These are phyloP conservation scores for Tapirus indicus DNA, from an alignment of 2,797 vertebrate species.

Conservation along the genomic window DNA sequence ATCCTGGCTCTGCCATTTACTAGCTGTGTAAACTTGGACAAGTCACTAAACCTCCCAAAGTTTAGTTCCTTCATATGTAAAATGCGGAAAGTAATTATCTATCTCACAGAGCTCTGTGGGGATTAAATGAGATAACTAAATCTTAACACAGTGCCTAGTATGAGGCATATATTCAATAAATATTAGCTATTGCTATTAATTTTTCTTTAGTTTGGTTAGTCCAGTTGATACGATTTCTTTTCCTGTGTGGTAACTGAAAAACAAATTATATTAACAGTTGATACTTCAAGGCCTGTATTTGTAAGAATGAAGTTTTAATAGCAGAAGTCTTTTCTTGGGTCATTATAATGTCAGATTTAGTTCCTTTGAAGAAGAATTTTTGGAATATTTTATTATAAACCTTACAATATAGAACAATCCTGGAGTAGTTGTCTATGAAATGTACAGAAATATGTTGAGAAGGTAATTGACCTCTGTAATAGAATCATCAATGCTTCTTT, in stretches of 20 bases:
- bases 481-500: constrained; percentile 32
- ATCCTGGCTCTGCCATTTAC: neutral
- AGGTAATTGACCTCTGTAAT: neutral
- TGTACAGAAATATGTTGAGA: neutral
- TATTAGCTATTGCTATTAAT: neutral
- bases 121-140: constrained; percentile 2
- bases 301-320: constrained; percentile 19
- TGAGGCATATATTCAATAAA: neutral
- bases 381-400: neutral
- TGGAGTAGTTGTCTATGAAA: neutral
- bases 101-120: neutral
- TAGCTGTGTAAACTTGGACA: neutral
- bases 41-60: neutral
- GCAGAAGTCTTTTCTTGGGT: constrained; percentile 15
- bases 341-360: constrained; percentile 23
- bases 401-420: neutral
- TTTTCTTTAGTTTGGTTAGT: neutral
- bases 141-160: neutral
- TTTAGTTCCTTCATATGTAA: neutral
- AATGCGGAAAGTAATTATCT: neutral
- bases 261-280: constrained; percentile 27
- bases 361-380: neutral
- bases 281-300: neutral
- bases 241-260: neutral
- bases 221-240: neutral